Evolutionary conservation across 2,113 vertebrate genomes (phyloP), one percentile per base, ranked within the genome.

Genomic region (Bubo blakistoni): DNA sequence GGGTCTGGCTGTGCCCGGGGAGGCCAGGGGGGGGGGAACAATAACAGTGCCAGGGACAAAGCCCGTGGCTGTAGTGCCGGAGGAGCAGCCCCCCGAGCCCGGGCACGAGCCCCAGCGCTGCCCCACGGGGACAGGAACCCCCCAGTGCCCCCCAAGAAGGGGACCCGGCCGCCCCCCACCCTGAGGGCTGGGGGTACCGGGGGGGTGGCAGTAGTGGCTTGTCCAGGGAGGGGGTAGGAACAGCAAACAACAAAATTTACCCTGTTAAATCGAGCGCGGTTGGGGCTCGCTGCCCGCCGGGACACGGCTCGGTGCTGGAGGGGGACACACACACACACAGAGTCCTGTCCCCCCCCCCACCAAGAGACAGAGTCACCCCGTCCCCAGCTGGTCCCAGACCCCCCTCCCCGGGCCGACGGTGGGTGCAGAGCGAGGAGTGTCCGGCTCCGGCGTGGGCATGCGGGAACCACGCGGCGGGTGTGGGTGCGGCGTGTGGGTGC

Each of bases 201-300:
- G 44, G 4, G 46, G 70, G 7, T 9, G 63, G 55, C 49, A 44
- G 55, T 16, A 30, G 73, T 7, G 49, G 57, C 13, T 73, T 38
- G 5, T 44, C 22, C 12, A 5, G 49, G 61, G 36, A 19, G 17
- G 38, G 59, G 40, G 18, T 2, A 42, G 26, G 26, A 58, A 76
- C 58, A 62, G 34, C 49, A 78, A 88, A 84, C 54, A 47, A 58
- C 32, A 63, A 63, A 69, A 72, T 57, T 86, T 83, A 94, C 79
- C 83, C 84, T 79, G 72, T 91, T 67, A 21, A 49, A 29, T 61
- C 6, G 67, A 69, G 61, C 36, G 13, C 19, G n/a, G 49, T 55
- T 5, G 34, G 29, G 49, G 59, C 59, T n/a, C 26, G 24, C 36
- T 20, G 71, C 52, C 17, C n/a, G n/a, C n/a, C n/a, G n/a, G n/a